These are phyloP conservation scores for Halcyon leucocephala DNA, from an alignment of 2,797 vertebrate genomes.

Conservation along the genomic window DNA sequence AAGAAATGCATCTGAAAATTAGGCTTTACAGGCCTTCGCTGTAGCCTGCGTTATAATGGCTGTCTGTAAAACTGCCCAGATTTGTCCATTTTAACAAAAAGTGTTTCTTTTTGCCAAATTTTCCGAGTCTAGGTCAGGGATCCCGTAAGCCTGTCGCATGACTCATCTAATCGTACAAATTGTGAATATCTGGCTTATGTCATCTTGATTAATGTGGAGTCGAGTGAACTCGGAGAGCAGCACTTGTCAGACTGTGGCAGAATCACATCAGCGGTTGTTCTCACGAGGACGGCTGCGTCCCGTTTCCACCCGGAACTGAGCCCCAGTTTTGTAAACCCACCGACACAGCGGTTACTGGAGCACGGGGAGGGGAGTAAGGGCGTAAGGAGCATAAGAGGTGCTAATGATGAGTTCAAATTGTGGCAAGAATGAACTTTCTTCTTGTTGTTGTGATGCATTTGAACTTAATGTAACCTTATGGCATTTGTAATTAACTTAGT, in stretches of 20 bases:
- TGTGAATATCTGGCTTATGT: background rate
- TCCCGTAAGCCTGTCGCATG: background rate
- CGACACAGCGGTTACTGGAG: background rate
- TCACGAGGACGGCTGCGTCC: background rate
- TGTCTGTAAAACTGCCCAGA: background rate
- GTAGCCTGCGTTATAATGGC: background rate
- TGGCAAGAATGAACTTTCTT: background rate
- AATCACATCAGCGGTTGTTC: background rate
- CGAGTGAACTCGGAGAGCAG: background rate
- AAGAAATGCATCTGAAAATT: background rate
- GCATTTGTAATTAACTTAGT: background rate
- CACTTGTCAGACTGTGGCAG: background rate
- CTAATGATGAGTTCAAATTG: background rate
- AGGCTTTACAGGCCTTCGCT: background rate
- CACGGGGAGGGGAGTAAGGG: background rate
- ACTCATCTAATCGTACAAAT: background rate
- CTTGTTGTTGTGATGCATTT: background rate
- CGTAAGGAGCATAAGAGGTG: background rate
- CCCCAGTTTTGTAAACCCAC: background rate
- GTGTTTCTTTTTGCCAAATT: background rate
- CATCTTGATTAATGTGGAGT: background rate
- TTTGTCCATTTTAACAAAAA: background rate
- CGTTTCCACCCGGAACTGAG: background rate
- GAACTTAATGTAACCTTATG: background rate
- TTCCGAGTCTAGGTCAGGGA: background rate